phyloP scores from a whole-genome alignment of 2,113 vertebrate genomes.

The western clawed frog (Xenopus tropicalis) region DNA sequence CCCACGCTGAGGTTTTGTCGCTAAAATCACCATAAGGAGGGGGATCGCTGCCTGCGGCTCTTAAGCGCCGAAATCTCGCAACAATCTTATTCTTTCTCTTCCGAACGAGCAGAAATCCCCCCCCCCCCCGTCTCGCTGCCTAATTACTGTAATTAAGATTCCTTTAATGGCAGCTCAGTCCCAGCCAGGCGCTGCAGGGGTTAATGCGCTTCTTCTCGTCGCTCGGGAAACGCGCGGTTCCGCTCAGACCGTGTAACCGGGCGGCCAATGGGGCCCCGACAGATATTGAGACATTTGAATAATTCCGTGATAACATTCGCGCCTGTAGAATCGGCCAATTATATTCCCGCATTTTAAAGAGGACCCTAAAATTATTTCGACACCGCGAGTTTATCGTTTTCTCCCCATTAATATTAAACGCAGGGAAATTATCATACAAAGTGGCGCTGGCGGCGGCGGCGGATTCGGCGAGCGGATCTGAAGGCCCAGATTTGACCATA shows the following conservation, averaged over 20 bases:
- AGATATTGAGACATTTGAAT: conserved; percentile 22
- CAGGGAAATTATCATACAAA: conserved; percentile 28
- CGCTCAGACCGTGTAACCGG: neutral
- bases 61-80: conserved; percentile 33
- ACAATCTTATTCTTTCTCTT: neutral
- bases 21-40: conserved; percentile 29
- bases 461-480: conserved; percentile 41
- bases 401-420: conserved; percentile 20
- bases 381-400: neutral
- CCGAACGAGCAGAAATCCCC: neutral
- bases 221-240: neutral
- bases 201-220: neutral
- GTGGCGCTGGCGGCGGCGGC: conserved; percentile 4
- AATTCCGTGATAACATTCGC: conserved; percentile 6
- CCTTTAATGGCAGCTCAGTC: neutral
- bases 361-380: conserved; percentile 35
- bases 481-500: conserved; percentile 47
- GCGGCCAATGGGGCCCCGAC: neutral
- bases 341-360: neutral
- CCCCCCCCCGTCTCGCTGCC: neutral
- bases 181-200: neutral
- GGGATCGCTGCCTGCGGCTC: conserved; percentile 41
- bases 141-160: conserved; percentile 1
- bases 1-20: conserved; percentile 43
- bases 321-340: neutral